A percentile compares a stretch with the other conserved stretches of the same genome.
Conservation (phyloP, 53 echinoderm and acorn worm genomes). For the Antedon mediterranea region DNA sequence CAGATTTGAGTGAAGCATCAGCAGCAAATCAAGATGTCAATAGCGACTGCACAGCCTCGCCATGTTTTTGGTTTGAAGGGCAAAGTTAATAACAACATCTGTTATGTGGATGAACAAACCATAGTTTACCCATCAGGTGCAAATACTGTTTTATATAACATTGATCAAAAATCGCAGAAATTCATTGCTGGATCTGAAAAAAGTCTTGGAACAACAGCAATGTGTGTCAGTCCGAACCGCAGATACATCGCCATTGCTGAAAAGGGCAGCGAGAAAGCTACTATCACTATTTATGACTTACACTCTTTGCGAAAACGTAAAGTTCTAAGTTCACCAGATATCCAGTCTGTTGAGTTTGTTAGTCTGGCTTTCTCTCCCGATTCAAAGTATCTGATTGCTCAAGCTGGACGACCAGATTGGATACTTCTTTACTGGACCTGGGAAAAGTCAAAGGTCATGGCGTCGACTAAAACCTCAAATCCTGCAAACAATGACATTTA, state of each 20-base stretch:
- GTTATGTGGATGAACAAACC: constrained; percentile 96
- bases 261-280: constrained; percentile 77
- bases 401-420: constrained; percentile 94
- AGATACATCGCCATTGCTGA: constrained; percentile 91
- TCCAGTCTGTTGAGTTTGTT: constrained; percentile 77
- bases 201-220: constrained; percentile 81
- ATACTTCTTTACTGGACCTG: constrained; percentile 98
- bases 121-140: constrained; percentile 91
- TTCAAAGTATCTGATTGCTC: constrained; percentile 98
- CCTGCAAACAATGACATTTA: constrained; percentile 87
- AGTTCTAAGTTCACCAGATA: constrained; percentile 74
- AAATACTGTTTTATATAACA: constrained; percentile 95
- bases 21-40: constrained; percentile 45
- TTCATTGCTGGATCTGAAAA: constrained; percentile 95
- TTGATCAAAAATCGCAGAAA: constrained; percentile 95
- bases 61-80: constrained; percentile 97
- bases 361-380: constrained; percentile 97
- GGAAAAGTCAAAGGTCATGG: constrained; percentile 99
- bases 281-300: constrained; percentile 95
- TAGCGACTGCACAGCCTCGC: constrained; percentile 69
- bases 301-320: constrained; percentile 87
- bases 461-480: constrained; percentile 90
- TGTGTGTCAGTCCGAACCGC: constrained; percentile 98
- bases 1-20: not conserved
- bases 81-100: constrained; percentile 79